Evolutionary conservation across 2,888 invertebrate genomes (phyloP).

Genomic region (Leuctra nigra): DNA sequence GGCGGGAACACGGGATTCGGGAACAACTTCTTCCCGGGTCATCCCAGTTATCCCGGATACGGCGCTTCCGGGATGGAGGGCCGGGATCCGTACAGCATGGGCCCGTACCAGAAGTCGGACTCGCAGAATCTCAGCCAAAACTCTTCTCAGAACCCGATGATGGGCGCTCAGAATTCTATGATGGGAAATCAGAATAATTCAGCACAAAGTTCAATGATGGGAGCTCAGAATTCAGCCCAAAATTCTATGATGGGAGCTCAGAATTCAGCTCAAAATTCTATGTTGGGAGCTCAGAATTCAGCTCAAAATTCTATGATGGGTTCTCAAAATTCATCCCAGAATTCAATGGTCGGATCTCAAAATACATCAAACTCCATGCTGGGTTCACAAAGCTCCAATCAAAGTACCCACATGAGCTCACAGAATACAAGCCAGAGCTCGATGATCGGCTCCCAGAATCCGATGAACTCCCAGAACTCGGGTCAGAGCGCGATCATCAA

Average conservation of each 20-base stretch:
- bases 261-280: neutral
- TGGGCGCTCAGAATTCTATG: slow-evolving; percentile 1
- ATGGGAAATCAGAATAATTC: neutral
- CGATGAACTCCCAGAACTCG: neutral
- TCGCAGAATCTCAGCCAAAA: neutral
- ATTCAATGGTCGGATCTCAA: neutral
- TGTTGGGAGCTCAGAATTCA: slow-evolving; percentile 2
- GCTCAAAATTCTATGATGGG: neutral
- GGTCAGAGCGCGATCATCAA: neutral
- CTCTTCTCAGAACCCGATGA: neutral
- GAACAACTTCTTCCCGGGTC: neutral
- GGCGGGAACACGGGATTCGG: neutral
- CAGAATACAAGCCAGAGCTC: too few relatives aligned
- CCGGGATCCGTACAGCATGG: neutral
- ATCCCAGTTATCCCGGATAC: neutral
- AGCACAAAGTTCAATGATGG: neutral
- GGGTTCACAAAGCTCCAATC: neutral
- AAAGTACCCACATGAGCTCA: neutral
- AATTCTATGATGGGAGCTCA: too few relatives aligned
- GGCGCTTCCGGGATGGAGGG: neutral
- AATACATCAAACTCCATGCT: neutral
- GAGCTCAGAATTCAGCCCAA: too few relatives aligned
- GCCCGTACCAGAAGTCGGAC: neutral
- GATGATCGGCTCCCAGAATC: neutral
- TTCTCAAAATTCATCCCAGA: slow-evolving; percentile 13